A percentile compares a stretch with the other conserved stretches of the same genome.
Conservation (phyloP, 2,797 vertebrate genomes). For the Tragopan temminckii region DNA sequence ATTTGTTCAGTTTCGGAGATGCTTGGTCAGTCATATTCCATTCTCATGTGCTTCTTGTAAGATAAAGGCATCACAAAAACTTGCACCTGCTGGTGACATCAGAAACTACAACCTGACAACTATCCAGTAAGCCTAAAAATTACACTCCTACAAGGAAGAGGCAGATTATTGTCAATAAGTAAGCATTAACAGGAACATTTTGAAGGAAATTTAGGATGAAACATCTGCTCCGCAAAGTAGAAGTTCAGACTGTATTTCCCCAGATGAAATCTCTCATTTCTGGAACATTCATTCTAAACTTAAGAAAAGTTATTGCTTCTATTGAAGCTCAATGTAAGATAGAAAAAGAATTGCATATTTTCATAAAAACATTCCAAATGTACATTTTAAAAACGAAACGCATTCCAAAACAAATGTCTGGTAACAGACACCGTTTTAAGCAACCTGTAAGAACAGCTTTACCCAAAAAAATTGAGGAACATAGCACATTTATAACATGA, state of each 20-base stretch:
- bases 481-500: slow-evolving; percentile 52
- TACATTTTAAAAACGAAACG: slow-evolving; percentile 59
- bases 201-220: slow-evolving; percentile 32
- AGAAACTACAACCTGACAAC: slow-evolving; percentile 60
- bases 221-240: slow-evolving; percentile 51
- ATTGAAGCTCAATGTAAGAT: slow-evolving; percentile 63
- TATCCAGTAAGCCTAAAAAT: slow-evolving; percentile 38
- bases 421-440: slow-evolving; percentile 55
- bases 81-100: slow-evolving; percentile 72
- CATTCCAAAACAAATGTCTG: slow-evolving; percentile 55
- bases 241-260: slow-evolving; percentile 38
- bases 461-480: slow-evolving; percentile 60
- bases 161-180: not conserved
- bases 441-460: slow-evolving; percentile 51
- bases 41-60: slow-evolving; percentile 64
- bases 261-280: slow-evolving; percentile 57
- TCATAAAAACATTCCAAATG: slow-evolving; percentile 69
- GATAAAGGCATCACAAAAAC: slow-evolving; percentile 68
- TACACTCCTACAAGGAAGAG: slow-evolving; percentile 27
- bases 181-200: slow-evolving; percentile 10
- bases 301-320: slow-evolving; percentile 65
- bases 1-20: slow-evolving; percentile 44
- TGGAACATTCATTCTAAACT: slow-evolving; percentile 63
- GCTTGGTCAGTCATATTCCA: slow-evolving; percentile 43
- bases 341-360: slow-evolving; percentile 73